Percentiles rank a stretch among this genome's conserved stretches.
Evolutionary conservation across 2,888 invertebrate species (phyloP).

Genomic region (Pachliopta kotzebuea): DNA sequence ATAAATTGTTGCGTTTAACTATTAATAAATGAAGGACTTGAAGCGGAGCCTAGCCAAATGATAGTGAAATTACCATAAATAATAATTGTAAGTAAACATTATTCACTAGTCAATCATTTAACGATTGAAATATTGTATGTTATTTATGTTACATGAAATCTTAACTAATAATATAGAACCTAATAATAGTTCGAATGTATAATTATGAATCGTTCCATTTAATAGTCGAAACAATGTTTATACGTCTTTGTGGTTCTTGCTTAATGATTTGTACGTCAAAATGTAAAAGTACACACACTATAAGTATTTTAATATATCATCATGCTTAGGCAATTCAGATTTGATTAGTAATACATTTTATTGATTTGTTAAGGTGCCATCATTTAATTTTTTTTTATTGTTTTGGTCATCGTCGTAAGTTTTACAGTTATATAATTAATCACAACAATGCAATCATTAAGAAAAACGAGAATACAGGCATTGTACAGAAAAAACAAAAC

Average conservation of each 20-base stretch:
- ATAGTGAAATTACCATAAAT: conserved; percentile 30
- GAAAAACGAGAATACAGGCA: background rate
- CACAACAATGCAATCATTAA: too few relatives aligned
- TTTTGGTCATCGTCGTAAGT: background rate
- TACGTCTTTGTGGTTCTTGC: background rate
- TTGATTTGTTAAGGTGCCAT: background rate
- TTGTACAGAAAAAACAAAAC: conserved; percentile 8
- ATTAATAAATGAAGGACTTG: conserved; percentile 27
- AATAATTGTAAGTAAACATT: conserved; percentile 27
- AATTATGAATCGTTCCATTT: background rate
- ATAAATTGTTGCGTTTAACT: conserved; percentile 25
- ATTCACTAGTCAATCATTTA: conserved; percentile 27
- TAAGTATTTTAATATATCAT: background rate
- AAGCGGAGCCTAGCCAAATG: conserved; percentile 27
- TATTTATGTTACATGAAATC: conserved; percentile 24
- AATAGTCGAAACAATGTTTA: background rate
- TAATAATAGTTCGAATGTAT: conserved; percentile 11
- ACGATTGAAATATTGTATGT: conserved; percentile 27
- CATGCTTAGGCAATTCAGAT: background rate
- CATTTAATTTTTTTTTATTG: background rate
- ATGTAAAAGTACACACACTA: too few relatives aligned
- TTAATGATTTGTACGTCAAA: too few relatives aligned
- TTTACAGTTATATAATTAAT: too few relatives aligned
- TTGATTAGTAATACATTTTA: background rate
- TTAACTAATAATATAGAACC: conserved; percentile 20